A percentile compares a stretch with the other conserved stretches of the same genome.
These are phyloP conservation scores for Argyra leucocephala DNA, from an alignment of 2,888 invertebrate genomes.

Conservation along the genomic window DNA sequence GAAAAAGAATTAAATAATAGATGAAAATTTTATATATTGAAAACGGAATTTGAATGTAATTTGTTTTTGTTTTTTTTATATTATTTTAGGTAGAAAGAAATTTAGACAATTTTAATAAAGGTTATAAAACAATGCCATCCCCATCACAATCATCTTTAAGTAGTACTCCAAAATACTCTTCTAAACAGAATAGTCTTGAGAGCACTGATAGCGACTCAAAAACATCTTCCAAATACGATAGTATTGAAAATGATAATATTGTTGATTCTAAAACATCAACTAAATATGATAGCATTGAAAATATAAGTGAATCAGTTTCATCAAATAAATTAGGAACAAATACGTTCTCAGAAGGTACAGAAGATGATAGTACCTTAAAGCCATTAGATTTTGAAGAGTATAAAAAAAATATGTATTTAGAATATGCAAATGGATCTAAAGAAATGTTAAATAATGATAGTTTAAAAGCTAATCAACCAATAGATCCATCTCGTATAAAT, in stretches of 20 bases:
- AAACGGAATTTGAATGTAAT: too few relatives aligned
- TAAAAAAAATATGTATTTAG: slow-evolving; percentile 41
- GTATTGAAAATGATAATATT: slow-evolving; percentile 20
- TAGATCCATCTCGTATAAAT: slow-evolving; percentile 45
- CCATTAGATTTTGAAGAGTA: slow-evolving; percentile 44
- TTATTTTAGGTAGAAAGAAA: slow-evolving; percentile 49
- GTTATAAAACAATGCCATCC: slow-evolving; percentile 63
- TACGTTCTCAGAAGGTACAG: slow-evolving; percentile 33
- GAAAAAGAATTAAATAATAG: too few relatives aligned
- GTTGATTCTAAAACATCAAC: slow-evolving; percentile 21
- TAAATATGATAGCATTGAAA: slow-evolving; percentile 25
- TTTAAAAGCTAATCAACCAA: slow-evolving; percentile 44
- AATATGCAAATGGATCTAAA: slow-evolving; percentile 42
- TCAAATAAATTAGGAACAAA: slow-evolving; percentile 27
- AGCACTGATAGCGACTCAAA: slow-evolving; percentile 20
- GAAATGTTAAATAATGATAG: slow-evolving; percentile 39
- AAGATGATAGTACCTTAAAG: slow-evolving; percentile 38
- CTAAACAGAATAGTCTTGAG: slow-evolving; percentile 30
- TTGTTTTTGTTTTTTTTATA: too few relatives aligned
- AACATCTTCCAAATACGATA: slow-evolving; percentile 25
- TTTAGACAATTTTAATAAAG: slow-evolving; percentile 52
- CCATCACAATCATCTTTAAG: slow-evolving; percentile 47
- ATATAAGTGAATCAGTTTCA: slow-evolving; percentile 21
- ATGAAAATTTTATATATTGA: too few relatives aligned
- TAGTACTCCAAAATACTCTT: slow-evolving; percentile 35